Conservation (phyloP, 2,113 vertebrate species). For the Brachypteracias leptosomus region DNA sequence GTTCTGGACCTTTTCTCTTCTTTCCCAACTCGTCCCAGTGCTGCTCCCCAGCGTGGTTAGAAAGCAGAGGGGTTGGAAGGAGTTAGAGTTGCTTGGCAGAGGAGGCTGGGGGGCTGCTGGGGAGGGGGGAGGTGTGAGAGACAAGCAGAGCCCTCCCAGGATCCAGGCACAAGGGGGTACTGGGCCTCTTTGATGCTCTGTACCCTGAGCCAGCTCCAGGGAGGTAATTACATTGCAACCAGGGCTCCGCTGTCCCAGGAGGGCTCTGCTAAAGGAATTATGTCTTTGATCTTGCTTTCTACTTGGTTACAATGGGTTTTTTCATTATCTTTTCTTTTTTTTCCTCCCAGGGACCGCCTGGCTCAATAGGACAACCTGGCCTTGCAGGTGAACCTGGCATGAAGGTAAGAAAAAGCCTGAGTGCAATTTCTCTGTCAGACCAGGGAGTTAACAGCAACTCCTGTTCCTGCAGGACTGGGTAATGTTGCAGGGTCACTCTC, state of each 20-base stretch:
- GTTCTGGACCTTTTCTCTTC: background rate
- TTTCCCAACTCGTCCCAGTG: background rate
- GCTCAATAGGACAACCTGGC: conserved; percentile 84
- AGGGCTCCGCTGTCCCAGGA: background rate
- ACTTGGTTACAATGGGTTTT: conserved; percentile 17
- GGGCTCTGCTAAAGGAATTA: conserved; percentile 51
- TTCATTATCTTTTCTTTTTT: background rate
- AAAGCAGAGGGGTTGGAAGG: background rate
- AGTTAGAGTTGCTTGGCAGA: background rate
- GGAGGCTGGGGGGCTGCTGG: background rate
- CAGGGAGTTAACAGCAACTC: background rate
- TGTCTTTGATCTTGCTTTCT: conserved; percentile 52
- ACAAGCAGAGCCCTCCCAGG: background rate
- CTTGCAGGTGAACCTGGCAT: conserved; percentile 87
- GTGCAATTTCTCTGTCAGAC: background rate
- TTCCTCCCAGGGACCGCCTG: conserved; percentile 81
- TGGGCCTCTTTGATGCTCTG: background rate
- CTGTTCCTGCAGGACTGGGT: background rate
- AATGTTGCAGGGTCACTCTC: background rate
- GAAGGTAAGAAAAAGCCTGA: conserved; percentile 79
- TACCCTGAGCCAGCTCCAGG: background rate
- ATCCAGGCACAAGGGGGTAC: background rate
- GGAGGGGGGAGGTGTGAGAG: background rate
- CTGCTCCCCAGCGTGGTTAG: background rate
- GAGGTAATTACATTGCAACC: conserved; percentile 43